These are phyloP conservation scores for Fistularia tabacaria DNA, from an alignment of 2,797 vertebrate genomes.

Conservation along the genomic window DNA sequence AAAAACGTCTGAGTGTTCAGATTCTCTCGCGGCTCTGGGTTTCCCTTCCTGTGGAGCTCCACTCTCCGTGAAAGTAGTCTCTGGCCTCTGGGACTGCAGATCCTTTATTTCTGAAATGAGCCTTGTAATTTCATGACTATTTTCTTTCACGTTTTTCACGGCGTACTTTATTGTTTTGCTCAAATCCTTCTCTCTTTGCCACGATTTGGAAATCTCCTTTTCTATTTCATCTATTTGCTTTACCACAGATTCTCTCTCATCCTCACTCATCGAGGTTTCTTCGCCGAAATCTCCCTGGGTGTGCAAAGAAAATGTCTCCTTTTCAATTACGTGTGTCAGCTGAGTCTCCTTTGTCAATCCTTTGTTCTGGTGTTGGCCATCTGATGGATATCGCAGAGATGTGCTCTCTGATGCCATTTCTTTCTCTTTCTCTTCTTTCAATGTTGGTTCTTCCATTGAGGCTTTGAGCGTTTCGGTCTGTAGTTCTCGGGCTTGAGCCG, in stretches of 20 bases:
- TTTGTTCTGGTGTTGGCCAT: too few species aligned
- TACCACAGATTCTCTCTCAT: not conserved
- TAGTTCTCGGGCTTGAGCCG: not conserved
- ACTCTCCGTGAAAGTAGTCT: not conserved
- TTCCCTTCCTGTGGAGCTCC: not conserved
- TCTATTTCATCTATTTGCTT: not conserved
- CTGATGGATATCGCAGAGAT: too few species aligned
- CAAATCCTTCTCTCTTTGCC: not conserved
- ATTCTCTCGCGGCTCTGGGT: not conserved
- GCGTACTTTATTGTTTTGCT: not conserved
- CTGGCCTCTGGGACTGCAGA: not conserved
- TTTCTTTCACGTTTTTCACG: not conserved
- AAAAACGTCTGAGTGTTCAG: not conserved
- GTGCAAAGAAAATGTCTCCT: too few species aligned
- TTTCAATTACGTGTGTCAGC: too few species aligned
- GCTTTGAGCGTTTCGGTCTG: not conserved
- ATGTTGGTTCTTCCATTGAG: not conserved
- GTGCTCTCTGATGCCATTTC: not conserved
- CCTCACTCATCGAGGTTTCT: not conserved
- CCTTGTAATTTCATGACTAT: not conserved
- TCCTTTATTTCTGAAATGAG: constrained; percentile 1
- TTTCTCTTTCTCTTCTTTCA: not conserved
- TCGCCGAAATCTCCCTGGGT: not conserved
- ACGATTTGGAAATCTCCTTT: not conserved
- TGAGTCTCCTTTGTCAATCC: too few species aligned